Conservation (phyloP, 2,797 vertebrate genomes). For the Crax fasciolata region DNA sequence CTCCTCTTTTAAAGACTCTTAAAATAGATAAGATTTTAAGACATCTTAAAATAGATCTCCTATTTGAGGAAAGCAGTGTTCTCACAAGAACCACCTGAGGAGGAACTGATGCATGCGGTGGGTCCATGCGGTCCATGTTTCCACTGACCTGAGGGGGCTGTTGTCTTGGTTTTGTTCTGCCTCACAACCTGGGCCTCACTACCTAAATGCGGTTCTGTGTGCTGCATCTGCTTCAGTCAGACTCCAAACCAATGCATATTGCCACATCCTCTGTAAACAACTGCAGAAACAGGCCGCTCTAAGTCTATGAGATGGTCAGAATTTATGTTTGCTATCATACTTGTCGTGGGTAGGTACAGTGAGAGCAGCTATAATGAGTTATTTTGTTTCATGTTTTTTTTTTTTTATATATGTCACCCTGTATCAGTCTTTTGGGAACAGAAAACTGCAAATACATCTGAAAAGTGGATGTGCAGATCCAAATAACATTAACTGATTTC, state of each 20-base stretch:
- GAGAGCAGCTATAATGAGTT: accelerated
- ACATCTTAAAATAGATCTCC: background rate
- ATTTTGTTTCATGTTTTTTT: background rate
- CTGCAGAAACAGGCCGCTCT: background rate
- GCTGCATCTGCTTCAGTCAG: background rate
- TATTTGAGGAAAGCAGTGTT: background rate
- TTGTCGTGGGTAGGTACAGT: background rate
- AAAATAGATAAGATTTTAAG: no score
- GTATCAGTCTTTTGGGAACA: background rate
- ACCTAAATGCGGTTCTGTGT: background rate
- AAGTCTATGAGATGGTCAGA: background rate
- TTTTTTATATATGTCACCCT: background rate
- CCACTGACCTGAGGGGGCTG: background rate
- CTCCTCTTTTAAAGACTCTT: background rate
- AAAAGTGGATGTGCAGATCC: accelerated
- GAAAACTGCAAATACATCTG: background rate
- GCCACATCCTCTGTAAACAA: background rate
- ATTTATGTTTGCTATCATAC: background rate
- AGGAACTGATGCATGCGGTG: background rate
- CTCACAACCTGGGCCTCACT: background rate
- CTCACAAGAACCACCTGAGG: background rate
- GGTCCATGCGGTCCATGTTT: background rate
- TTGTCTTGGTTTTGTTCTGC: background rate
- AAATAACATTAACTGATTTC: background rate
- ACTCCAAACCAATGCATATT: background rate